Conservation (phyloP, 2,888 invertebrate species). For the Branchellion lobata region DNA sequence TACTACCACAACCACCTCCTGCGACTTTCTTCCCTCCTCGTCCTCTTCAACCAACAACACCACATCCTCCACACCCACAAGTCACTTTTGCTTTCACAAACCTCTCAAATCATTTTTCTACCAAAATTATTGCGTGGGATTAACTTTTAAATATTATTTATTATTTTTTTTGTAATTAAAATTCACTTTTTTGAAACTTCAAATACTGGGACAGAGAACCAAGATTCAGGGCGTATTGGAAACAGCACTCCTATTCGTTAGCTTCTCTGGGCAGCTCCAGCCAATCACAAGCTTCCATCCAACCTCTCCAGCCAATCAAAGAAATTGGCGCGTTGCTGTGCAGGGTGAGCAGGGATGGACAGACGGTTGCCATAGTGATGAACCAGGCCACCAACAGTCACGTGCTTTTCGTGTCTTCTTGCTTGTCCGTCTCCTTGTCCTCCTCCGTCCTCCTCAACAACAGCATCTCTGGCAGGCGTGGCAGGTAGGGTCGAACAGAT, state of each 20-base stretch:
- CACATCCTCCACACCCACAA: neutral
- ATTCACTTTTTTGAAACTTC: too few relatives aligned
- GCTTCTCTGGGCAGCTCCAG: slow-evolving; percentile 8
- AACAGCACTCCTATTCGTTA: slow-evolving; percentile 41
- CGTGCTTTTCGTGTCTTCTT: slow-evolving; percentile 58
- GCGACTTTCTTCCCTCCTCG: neutral
- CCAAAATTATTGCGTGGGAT: too few relatives aligned
- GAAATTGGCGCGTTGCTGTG: slow-evolving; percentile 55
- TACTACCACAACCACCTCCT: neutral
- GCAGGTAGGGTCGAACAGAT: neutral
- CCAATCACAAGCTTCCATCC: slow-evolving; percentile 26
- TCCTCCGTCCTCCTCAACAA: neutral
- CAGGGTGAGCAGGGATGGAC: slow-evolving; percentile 56
- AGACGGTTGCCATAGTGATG: slow-evolving; percentile 58
- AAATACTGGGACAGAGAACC: slow-evolving; percentile 48
- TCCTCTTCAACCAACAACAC: neutral
- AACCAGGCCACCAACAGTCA: slow-evolving; percentile 57
- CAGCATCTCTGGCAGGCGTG: neutral
- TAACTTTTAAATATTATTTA: neutral
- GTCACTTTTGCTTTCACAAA: too few relatives aligned
- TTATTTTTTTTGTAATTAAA: neutral
- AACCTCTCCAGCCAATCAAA: slow-evolving; percentile 54
- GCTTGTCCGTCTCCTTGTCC: slow-evolving; percentile 37
- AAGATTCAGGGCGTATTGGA: slow-evolving; percentile 49
- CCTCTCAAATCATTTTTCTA: too few relatives aligned